These are phyloP conservation scores for Drosophila nigrodunni DNA, from an alignment of 1,140 invertebrate genomes.

Conservation along the genomic window DNA sequence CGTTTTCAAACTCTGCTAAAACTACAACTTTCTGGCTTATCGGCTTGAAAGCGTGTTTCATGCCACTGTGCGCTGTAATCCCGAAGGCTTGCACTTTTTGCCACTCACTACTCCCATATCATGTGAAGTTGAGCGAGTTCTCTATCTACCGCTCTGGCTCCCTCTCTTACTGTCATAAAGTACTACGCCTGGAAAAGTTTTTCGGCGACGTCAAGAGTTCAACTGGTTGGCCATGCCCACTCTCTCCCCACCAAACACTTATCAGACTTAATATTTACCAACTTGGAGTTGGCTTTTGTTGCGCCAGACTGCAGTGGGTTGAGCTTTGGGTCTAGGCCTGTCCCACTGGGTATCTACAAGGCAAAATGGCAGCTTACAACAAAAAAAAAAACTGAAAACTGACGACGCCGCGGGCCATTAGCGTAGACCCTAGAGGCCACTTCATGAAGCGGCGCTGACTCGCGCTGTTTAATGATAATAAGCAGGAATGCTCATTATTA, in stretches of 20 bases:
- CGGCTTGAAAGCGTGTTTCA: neutral
- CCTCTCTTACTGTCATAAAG: slow-evolving; percentile 49
- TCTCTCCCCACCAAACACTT: slow-evolving; percentile 53
- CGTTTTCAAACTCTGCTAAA: neutral
- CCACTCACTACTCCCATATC: slow-evolving; percentile 25
- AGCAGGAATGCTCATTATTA: slow-evolving; percentile 72
- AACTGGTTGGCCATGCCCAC: slow-evolving; percentile 39
- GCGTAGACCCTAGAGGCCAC: slow-evolving; percentile 72
- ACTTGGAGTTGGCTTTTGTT: slow-evolving; percentile 51
- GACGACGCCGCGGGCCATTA: slow-evolving; percentile 76
- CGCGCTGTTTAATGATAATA: slow-evolving; percentile 75
- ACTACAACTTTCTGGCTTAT: slow-evolving; percentile 4
- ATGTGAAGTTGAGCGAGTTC: slow-evolving; percentile 22
- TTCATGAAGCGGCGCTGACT: slow-evolving; percentile 52
- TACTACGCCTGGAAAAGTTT: slow-evolving; percentile 71
- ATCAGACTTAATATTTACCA: slow-evolving; percentile 80
- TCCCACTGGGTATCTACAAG: neutral
- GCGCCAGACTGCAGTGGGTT: neutral
- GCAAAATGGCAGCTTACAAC: neutral
- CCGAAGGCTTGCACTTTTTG: slow-evolving; percentile 22
- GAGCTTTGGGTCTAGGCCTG: neutral
- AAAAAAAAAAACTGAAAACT: slow-evolving; percentile 39
- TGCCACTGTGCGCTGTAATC: slow-evolving; percentile 34
- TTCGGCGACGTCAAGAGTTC: slow-evolving; percentile 71
- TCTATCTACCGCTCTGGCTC: neutral